phyloP scores from a whole-genome alignment of 2,797 vertebrate genomes.

The Thunnus albacares region DNA sequence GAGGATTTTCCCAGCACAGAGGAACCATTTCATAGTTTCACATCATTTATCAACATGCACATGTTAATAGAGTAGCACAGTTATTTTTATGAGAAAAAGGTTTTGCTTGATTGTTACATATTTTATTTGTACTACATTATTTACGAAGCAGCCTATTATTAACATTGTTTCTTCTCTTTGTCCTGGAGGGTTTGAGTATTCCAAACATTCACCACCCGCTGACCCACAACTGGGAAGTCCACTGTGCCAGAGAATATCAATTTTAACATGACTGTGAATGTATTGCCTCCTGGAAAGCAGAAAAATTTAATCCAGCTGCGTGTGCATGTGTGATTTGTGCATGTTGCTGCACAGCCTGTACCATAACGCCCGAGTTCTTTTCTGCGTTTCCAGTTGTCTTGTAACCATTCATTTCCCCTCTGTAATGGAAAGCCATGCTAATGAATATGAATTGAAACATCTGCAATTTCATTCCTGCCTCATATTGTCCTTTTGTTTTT shows the following conservation, averaged over 20 bases:
- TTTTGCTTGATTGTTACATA: too few species aligned
- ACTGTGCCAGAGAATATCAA: conserved; percentile 12
- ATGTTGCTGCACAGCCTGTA: conserved; percentile 16
- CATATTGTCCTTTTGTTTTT: conserved; percentile 42
- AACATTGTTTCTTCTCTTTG: background rate
- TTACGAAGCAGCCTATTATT: too few species aligned
- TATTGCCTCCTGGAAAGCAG: conserved; percentile 19
- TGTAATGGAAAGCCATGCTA: conserved; percentile 64
- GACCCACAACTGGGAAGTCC: conserved; percentile 20
- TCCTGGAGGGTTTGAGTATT: background rate
- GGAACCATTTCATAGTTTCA: too few species aligned
- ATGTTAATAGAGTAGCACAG: too few species aligned
- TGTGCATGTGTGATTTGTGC: conserved; percentile 3
- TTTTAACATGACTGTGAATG: conserved; percentile 21
- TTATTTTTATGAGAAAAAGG: too few species aligned
- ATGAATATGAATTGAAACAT: conserved; percentile 76
- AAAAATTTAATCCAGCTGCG: conserved; percentile 1
- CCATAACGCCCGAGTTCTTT: conserved; percentile 24
- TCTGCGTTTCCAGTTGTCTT: conserved; percentile 48
- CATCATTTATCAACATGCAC: too few species aligned
- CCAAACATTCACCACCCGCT: background rate
- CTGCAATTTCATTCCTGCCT: conserved; percentile 59
- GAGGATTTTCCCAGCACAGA: too few species aligned
- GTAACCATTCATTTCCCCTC: conserved; percentile 55
- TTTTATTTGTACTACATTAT: too few species aligned